A percentile compares a stretch with the other conserved stretches of the same genome.
Evolutionary conservation across 2,888 invertebrate species (phyloP).

Genomic region (Acanthococcus lagerstroemiae): DNA sequence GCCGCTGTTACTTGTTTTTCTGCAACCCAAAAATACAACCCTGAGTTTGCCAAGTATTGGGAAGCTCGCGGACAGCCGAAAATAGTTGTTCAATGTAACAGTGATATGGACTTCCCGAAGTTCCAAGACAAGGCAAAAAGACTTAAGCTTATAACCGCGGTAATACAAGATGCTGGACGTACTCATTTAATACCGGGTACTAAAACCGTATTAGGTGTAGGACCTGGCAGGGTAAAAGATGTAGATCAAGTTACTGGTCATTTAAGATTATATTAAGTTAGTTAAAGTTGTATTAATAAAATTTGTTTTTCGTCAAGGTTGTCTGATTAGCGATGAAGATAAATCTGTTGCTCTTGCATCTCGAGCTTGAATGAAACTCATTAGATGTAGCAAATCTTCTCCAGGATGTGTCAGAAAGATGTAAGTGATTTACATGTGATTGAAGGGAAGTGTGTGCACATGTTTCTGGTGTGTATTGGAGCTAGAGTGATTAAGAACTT

Average conservation of each 20-base stretch:
- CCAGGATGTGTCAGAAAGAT: too few relatives aligned
- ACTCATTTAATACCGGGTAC: conserved; percentile 86
- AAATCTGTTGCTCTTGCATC: too few relatives aligned
- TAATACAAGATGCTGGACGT: conserved; percentile 82
- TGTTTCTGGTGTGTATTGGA: too few relatives aligned
- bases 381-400: too few relatives aligned
- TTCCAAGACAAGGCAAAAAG: conserved; percentile 59
- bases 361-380: too few relatives aligned
- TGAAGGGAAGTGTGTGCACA: too few relatives aligned
- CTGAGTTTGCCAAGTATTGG: conserved; percentile 52
- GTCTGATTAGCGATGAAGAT: not conserved
- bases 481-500: too few relatives aligned
- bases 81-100: conserved; percentile 52
- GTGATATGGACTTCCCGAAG: conserved; percentile 57
- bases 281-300: not conserved
- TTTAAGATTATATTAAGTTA: conserved; percentile 67
- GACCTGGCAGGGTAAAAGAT: conserved; percentile 70
- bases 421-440: too few relatives aligned
- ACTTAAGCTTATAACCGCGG: conserved; percentile 57
- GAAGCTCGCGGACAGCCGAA: conserved; percentile 59
- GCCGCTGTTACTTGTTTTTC: conserved; percentile 62
- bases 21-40: conserved; percentile 43
- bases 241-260: conserved; percentile 79
- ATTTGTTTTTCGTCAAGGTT: not conserved
- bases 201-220: conserved; percentile 80